Evolutionary conservation across 2,797 vertebrate genomes (phyloP), one percentile per base, ranked within the genome.

Genomic region (Cynodonichthys magdalenae): DNA sequence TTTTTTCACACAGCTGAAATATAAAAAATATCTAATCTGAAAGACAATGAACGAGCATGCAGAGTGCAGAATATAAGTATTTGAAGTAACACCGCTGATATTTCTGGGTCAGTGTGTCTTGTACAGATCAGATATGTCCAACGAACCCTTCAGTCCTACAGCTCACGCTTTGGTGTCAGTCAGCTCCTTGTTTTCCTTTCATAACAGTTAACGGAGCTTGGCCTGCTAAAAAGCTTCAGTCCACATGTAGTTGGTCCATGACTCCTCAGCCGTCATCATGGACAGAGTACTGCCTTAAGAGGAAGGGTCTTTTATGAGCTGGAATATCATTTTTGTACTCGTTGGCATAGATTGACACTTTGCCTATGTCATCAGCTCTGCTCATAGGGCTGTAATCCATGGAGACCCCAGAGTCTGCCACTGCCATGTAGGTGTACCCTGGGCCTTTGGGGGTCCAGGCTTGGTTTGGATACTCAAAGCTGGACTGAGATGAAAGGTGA

Each of bases 351-450:
- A 91, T 60, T 11, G 62, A 69, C 39, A 70, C 61, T 66, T 75
- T 88, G 12, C 76, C 90, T n/a, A 85, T 55, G 53, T 90, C 89
- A 0, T 87, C 87, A 7, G 46, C 74, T 77, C 83, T 79, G 73
- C 80, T 92, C 84, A 92, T 93, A 3, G 90, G 88, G 64, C 94
- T 96, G 72, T 94, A 95, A 79, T 95, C 94, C 65, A 95, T 92
- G 1, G 93, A 96, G 42, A 96, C 93, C 0, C 94, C 95, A 0
- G 95, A 96, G 70, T 96, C 94, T 0, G 95, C 94, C 41, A 94
- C 93, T 18, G 93, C 82, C 75, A 95, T 94, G 84, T 95, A 96
- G n/a, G 92, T 80, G 79, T 95, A 95, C 52, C 90, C 92, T 0
- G 92, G 87, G 39, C 88, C 88, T 45, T 89, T 92, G 11, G 73